Percentiles rank a stretch among this genome's conserved stretches.
phyloP scores from a whole-genome alignment of 2,113 vertebrate genomes.

The Oreotrochilus melanogaster region DNA sequence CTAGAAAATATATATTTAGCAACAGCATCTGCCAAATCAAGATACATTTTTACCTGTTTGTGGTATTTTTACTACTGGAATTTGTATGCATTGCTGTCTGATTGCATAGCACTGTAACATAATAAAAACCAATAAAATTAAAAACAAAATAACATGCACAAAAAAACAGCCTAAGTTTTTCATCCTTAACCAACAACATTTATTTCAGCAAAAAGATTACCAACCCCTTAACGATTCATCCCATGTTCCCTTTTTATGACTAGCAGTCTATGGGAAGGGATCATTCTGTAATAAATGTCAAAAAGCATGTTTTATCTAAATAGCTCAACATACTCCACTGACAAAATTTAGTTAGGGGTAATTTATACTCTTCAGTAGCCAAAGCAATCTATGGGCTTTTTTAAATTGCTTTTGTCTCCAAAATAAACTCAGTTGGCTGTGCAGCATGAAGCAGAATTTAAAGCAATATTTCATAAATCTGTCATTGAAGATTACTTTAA shows the following conservation, averaged over 20 bases:
- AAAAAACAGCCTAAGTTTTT: conserved; percentile 32
- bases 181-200: conserved; percentile 13
- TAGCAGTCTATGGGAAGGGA: conserved; percentile 51
- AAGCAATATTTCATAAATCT: conserved; percentile 79
- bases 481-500: conserved; percentile 76
- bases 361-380: conserved; percentile 73
- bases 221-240: conserved; percentile 67
- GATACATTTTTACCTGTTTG: conserved; percentile 23
- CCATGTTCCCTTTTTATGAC: not conserved
- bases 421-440: conserved; percentile 77
- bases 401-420: conserved; percentile 80
- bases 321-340: conserved; percentile 67
- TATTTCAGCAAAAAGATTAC: conserved; percentile 60
- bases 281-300: conserved; percentile 78
- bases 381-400: conserved; percentile 73
- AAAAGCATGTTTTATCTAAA: conserved; percentile 77
- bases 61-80: conserved; percentile 30
- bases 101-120: conserved; percentile 39
- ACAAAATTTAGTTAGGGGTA: conserved; percentile 73
- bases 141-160: not conserved
- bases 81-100: conserved; percentile 45
- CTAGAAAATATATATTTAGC: conserved; percentile 34
- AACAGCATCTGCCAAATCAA: conserved; percentile 12
- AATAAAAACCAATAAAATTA: conserved; percentile 23
- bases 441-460: conserved; percentile 72